Percentiles rank a stretch among this genome's conserved stretches.
These are phyloP conservation scores for Coelopa frigida DNA, from an alignment of 1,140 invertebrate species.

Conservation along the genomic window DNA sequence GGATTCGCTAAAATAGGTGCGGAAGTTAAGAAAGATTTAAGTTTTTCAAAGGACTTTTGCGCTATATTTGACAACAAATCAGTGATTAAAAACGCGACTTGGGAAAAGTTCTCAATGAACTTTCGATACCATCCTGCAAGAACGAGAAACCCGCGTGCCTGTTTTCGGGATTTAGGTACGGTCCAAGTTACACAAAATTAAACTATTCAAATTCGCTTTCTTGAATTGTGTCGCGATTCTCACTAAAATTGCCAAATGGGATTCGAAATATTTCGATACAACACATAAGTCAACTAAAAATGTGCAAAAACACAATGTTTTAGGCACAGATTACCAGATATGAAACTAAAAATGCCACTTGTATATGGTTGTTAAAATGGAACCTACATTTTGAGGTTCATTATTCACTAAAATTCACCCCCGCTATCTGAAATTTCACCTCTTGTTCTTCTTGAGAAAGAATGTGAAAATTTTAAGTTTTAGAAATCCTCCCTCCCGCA, in stretches of 20 bases:
- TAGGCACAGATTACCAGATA: no score
- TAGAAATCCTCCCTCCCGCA: no score
- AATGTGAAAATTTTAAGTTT: no score
- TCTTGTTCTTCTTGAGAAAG: no score
- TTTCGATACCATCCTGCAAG: conserved; percentile 16
- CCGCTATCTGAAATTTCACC: no score
- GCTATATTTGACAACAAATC: conserved; percentile 11
- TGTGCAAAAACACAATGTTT: conserved; percentile 17
- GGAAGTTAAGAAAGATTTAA: conserved; percentile 2
- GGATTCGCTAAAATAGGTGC: conserved; percentile 28
- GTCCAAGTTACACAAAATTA: conserved; percentile 36
- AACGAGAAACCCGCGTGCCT: conserved; percentile 15
- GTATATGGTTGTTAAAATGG: no score
- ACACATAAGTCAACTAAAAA: conserved; percentile 14
- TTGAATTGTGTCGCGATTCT: conserved; percentile 37
- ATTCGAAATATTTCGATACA: conserved; percentile 18
- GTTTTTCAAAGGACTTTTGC: background rate
- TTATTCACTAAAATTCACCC: no score
- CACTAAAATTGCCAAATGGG: conserved; percentile 40
- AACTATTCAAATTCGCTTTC: conserved; percentile 44
- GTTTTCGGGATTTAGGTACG: conserved; percentile 11
- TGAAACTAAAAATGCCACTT: no score
- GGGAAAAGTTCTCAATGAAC: conserved; percentile 16
- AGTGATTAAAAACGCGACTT: conserved; percentile 7
- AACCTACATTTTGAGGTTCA: no score